Evolutionary conservation across 2,797 vertebrate genomes (phyloP), one percentile per base, ranked within the genome.

Genomic region (Cygnus olor): DNA sequence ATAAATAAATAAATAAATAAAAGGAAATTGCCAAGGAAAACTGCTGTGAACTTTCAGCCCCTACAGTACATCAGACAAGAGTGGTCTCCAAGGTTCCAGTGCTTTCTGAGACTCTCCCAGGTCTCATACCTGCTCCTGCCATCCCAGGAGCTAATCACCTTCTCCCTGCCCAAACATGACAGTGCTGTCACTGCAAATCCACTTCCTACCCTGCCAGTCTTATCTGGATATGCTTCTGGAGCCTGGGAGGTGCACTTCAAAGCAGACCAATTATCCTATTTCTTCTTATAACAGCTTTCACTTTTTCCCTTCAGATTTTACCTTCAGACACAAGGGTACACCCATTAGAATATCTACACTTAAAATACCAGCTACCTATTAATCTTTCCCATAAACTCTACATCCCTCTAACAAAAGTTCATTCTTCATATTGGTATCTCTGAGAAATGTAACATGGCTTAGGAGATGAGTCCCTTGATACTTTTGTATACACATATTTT

Each of bases 101-200:
- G 22, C 47, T 65, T 40, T 21, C 2, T 3, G 47, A 47, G 28
- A 2, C 3, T 25, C 17, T 10, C 3, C 9, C 9, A 16, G 1
- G 2, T 13, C 28, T 70, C 0, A 0, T 2, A 7, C 8, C 32
- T 64, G 9, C 18, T 84, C 18, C 57, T 79, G 30, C 21, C 19
- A 30, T 21, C 8, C 16, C 57, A 21, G n/a, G 40, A 77, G 15
- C 17, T 76, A 47, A 47, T 42, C 27, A 7, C 5, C 40, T 53
- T 30, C 49, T 66, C 25, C 49, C 60, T 78, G 54, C 58, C 16
- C 1, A 4, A 34, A 8, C 12, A 36, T 3, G 1, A 13, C 5
- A 14, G 6, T 5, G 8, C 12, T 73, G 30, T 3, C 40, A 27
- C 22, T 61, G 54, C 21, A 47, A 58, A 89, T 13, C 7, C 19